Evolutionary conservation across 1,140 invertebrate genomes (phyloP).

Genomic region (Tetragonula clypearis): DNA sequence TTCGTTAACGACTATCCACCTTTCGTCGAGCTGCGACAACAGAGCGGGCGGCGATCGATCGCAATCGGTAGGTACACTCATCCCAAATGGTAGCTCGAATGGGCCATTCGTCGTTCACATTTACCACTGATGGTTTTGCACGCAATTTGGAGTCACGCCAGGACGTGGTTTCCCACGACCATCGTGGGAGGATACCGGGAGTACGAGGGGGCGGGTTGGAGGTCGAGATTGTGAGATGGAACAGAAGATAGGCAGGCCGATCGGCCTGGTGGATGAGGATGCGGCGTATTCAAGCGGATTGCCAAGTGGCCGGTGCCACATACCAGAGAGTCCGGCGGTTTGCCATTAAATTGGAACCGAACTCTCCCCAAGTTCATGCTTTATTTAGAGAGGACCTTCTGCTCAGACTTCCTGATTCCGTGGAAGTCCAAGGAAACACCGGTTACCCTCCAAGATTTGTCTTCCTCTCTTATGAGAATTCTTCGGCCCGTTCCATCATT

Average conservation of each 20-base stretch:
- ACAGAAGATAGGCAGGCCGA: conserved; percentile 66
- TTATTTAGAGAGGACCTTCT: conserved; percentile 41
- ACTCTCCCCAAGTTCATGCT: conserved; percentile 49
- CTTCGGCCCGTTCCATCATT: background rate
- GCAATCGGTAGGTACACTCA: conserved; percentile 50
- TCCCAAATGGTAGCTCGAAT: conserved; percentile 54
- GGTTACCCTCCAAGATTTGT: background rate
- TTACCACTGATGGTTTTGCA: conserved; percentile 68
- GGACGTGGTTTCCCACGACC: conserved; percentile 67
- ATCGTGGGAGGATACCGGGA: conserved; percentile 54
- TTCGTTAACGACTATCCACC: background rate
- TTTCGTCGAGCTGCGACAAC: background rate
- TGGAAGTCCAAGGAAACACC: conserved; percentile 8
- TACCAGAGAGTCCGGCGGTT: conserved; percentile 45
- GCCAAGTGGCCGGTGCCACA: conserved; percentile 58
- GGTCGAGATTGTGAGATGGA: conserved; percentile 60
- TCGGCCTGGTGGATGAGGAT: conserved; percentile 59
- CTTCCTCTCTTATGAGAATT: conserved; percentile 12
- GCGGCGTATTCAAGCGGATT: conserved; percentile 64
- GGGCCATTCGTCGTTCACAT: conserved; percentile 60
- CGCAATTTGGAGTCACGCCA: conserved; percentile 69
- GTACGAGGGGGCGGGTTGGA: background rate
- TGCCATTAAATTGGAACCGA: conserved; percentile 56
- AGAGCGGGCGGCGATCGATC: conserved; percentile 45
- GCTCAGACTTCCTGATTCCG: conserved; percentile 29